Evolutionary conservation across 2,113 vertebrate genomes (phyloP), one percentile per base, ranked within the genome.

Genomic region (Dipodomys spectabilis): DNA sequence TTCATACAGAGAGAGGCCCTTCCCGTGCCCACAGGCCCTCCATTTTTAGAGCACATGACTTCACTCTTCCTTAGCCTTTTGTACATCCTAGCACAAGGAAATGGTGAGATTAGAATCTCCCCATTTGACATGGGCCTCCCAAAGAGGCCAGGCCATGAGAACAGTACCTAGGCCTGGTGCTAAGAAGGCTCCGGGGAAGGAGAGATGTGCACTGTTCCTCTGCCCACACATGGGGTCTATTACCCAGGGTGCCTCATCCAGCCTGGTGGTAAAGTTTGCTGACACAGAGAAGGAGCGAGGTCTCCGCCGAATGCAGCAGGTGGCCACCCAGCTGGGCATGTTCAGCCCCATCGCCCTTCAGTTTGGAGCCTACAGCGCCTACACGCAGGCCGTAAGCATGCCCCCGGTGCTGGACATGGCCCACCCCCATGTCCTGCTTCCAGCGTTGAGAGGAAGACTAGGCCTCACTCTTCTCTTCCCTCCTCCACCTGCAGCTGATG

Each of bases 241-340:
- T 13, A 12, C 16, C 5, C 97, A 99, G 99, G 99, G 99, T 0
- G 99, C 99, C 85, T 99, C 99, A 0, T 99, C 99, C 97, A 99
- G 99, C 97, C 98, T 99, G 96, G 99, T 99, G 98, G 99, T 99
- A 73, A 99, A 99, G 97, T 99, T 99, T 60, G 99, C 99, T 0
- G 99, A 99, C 97, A 99, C 99, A 0, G 99, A 99, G 98, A 99
- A 99, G 98, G 99, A 99, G 97, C 97, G 99, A 35, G 98, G 99
- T 13, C 98, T 99, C 89, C 98, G 99, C 86, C 98, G 99, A 60
- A 99, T 99, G 99, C 99, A 99, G 98, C 99, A 99, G 98, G 99
- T 99, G 97, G 99, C 99, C 93, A 98, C 98, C 91, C 99, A 99
- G 98, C 97, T 99, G 96, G 99, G 99, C 83, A 99, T 99, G 98